A percentile compares a stretch with the other conserved stretches of the same genome.
Conservation (phyloP, 2,888 invertebrate genomes). For the Parthenolecanium corni region DNA sequence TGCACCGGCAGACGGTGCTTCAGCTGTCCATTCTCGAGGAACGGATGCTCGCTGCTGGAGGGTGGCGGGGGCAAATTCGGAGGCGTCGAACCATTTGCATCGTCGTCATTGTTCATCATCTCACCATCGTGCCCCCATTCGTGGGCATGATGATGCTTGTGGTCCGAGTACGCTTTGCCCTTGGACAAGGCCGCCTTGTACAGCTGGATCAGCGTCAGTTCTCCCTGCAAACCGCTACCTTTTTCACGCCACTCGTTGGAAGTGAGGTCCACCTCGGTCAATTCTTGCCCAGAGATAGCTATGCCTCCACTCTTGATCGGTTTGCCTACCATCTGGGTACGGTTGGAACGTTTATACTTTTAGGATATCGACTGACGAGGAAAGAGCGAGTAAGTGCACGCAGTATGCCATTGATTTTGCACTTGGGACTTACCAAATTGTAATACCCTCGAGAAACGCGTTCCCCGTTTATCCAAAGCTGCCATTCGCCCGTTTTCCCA, state of each 20-base stretch:
- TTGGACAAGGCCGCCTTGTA: slow-evolving; percentile 71
- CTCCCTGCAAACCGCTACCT: slow-evolving; percentile 55
- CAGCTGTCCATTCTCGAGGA: slow-evolving; percentile 32
- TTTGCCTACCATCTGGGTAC: slow-evolving; percentile 58
- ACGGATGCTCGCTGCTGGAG: slow-evolving; percentile 23
- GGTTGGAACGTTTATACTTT: too few species aligned
- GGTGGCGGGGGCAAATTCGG: slow-evolving; percentile 13
- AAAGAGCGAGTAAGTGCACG: too few species aligned
- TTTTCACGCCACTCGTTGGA: slow-evolving; percentile 47
- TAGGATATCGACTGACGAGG: too few species aligned
- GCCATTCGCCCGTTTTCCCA: slow-evolving; percentile 80
- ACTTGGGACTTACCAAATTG: slow-evolving; percentile 59
- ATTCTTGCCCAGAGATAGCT: slow-evolving; percentile 62
- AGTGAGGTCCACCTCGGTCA: slow-evolving; percentile 45
- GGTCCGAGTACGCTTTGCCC: slow-evolving; percentile 75
- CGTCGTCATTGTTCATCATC: slow-evolving; percentile 27
- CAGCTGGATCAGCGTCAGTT: slow-evolving; percentile 67
- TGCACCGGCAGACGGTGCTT: slow-evolving; percentile 33
- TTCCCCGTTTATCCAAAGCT: slow-evolving; percentile 76
- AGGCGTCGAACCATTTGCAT: slow-evolving; percentile 16
- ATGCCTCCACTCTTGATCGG: slow-evolving; percentile 62
- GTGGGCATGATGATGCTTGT: slow-evolving; percentile 67
- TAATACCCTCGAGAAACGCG: slow-evolving; percentile 75
- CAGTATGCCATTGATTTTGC: neutral
- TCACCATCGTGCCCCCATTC: slow-evolving; percentile 40